Percentiles rank a stretch among this genome's conserved stretches.
These are phyloP conservation scores for Vicugna pacos DNA, from an alignment of 2,113 vertebrate species.

Conservation along the genomic window DNA sequence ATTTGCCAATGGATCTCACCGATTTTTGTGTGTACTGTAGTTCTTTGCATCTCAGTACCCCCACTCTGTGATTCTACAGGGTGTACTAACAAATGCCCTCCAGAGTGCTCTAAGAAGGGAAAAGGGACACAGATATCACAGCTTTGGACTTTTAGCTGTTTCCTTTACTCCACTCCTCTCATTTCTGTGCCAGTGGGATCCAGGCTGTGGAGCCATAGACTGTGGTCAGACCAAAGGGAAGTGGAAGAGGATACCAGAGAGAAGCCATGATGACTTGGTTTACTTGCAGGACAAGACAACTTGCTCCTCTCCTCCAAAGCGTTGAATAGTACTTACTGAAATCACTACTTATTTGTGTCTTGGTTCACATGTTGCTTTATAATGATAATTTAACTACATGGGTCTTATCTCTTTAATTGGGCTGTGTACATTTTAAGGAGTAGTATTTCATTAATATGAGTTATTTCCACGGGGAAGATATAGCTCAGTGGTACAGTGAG, in stretches of 20 bases:
- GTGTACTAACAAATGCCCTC: neutral
- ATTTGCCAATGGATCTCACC: neutral
- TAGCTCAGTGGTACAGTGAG: too few relatives aligned
- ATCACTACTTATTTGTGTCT: neutral
- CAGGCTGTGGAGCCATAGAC: neutral
- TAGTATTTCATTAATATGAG: neutral
- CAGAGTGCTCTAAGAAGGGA: neutral
- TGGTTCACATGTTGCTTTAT: neutral
- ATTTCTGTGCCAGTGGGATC: neutral
- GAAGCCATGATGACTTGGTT: neutral
- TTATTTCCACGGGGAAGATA: too few relatives aligned
- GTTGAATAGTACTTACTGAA: neutral
- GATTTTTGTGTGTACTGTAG: neutral
- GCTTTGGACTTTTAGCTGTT: neutral
- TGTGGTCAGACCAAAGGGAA: neutral
- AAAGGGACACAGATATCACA: neutral
- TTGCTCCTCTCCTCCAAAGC: neutral
- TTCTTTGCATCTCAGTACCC: neutral
- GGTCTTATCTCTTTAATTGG: neutral
- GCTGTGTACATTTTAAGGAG: neutral
- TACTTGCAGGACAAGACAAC: neutral
- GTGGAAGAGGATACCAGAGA: neutral
- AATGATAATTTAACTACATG: neutral
- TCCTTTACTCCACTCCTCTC: neutral
- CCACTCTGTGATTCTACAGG: neutral